Evolutionary conservation across 2,113 vertebrate species (phyloP), one percentile per base, ranked within the genome.

Genomic region (Scalopus aquaticus): DNA sequence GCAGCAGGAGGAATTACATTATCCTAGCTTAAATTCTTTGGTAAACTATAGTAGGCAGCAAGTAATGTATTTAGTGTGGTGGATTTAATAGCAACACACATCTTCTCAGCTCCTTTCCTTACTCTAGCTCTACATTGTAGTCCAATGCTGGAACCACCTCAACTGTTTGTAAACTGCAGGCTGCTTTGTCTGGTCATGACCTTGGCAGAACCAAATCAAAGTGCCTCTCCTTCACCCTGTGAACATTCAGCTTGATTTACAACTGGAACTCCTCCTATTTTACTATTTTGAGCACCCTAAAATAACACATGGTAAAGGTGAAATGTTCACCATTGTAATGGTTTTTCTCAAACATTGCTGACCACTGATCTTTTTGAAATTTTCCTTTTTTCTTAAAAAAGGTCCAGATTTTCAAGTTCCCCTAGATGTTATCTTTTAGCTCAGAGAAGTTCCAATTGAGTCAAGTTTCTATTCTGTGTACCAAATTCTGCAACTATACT

Each of bases 1-100:
- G 46, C 37, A 93, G 88, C 95, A 85, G 86, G 91, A 96, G 96
- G 90, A 91, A 89, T 93, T 60, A 69, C 74, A 81, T 95, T 81
- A 60, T 13, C 70, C 26, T 6, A 20, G 19, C 30, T 56, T 24
- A 20, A 70, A 87, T 60, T 76, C 42, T 46, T 80, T 83, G 67
- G 82, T 39, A 51, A 89, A 24, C 22, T 15, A 22, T 64, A 81
- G 37, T 37, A 92, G 28, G 73, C n/a, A 11, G n/a, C 2, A 2
- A 88, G 65, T 76, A 46, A 94, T 80, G 60, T 77, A 76, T 80
- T 96, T 93, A 78, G 54, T 15, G 16, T 7, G 37, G 56, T 62
- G 6, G 46, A n/a, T 93, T 89, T 83, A 83, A 93, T 80, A 62
- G 54, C 3, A 65, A 9, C 69, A 37, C 54, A 62, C 89, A 77